Percentiles rank a stretch among this genome's conserved stretches.
Evolutionary conservation across 2,797 vertebrate genomes (phyloP).

Genomic region (Phrynocephalus guinanensis): DNA sequence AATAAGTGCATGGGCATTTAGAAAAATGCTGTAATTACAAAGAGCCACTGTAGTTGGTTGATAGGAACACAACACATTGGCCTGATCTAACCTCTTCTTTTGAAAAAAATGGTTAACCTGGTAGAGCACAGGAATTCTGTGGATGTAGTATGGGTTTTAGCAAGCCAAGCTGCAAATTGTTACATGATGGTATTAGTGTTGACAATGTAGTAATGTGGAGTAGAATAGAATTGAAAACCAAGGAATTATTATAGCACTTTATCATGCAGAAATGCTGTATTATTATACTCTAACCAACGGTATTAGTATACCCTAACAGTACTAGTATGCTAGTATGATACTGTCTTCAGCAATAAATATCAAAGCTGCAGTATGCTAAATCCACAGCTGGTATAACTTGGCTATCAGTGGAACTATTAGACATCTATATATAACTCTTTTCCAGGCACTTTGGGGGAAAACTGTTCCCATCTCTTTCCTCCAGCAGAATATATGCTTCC

Average conservation of each 20-base stretch:
- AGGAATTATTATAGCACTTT: background rate
- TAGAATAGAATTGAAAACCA: no score
- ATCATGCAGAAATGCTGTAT: background rate
- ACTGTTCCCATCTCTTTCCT: constrained; percentile 41
- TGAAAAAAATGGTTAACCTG: no score
- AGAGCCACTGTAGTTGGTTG: no score
- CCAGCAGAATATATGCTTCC: constrained; percentile 45
- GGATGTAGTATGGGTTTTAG: no score
- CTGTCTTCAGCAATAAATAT: background rate
- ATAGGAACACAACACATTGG: no score
- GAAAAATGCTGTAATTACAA: no score
- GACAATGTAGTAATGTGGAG: no score
- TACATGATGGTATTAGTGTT: no score
- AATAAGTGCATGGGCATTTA: no score
- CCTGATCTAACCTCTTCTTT: no score
- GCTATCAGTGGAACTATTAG: constrained; percentile 26
- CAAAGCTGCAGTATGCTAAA: constrained; percentile 18
- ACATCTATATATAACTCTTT: background rate
- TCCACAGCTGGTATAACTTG: fast-evolving
- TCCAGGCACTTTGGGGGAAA: constrained; percentile 49
- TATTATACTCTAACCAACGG: background rate
- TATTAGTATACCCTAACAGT: background rate
- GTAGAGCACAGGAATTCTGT: no score
- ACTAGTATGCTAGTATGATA: background rate
- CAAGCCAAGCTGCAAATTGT: no score